Percentiles rank a stretch among this genome's conserved stretches.
These are phyloP conservation scores for Heliangelus exortis DNA, from an alignment of 2,797 vertebrate species.

Conservation along the genomic window DNA sequence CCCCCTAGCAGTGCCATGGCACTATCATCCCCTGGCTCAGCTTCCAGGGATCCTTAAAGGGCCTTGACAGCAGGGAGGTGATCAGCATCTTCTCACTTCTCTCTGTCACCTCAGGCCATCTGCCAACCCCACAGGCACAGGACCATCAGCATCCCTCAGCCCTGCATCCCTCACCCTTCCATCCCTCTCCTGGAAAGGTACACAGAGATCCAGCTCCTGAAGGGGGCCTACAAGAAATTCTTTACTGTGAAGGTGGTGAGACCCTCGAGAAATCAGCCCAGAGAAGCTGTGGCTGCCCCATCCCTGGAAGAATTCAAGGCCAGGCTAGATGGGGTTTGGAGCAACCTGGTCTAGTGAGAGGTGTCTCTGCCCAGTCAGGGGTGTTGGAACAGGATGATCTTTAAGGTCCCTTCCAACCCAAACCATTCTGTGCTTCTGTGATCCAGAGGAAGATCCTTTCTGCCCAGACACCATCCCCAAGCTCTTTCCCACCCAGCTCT, in stretches of 20 bases:
- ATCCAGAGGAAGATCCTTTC: neutral
- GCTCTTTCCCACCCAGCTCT: neutral
- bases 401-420: too few species aligned
- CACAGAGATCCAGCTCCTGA: too few species aligned
- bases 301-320: too few species aligned
- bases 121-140: rapidly evolving
- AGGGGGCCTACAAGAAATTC: too few species aligned
- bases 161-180: neutral
- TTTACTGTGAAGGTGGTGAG: too few species aligned
- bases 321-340: too few species aligned
- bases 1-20: neutral
- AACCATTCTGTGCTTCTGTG: neutral
- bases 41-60: neutral
- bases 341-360: too few species aligned
- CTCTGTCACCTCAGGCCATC: neutral
- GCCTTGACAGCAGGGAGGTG: neutral
- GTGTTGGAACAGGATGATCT: too few species aligned
- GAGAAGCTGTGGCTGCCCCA: too few species aligned
- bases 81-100: neutral
- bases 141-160: neutral
- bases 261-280: too few species aligned
- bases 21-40: neutral
- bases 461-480: neutral
- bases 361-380: too few species aligned
- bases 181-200: neutral